These are phyloP conservation scores for Picus viridis DNA, from an alignment of 2,797 vertebrate species.

Conservation along the genomic window DNA sequence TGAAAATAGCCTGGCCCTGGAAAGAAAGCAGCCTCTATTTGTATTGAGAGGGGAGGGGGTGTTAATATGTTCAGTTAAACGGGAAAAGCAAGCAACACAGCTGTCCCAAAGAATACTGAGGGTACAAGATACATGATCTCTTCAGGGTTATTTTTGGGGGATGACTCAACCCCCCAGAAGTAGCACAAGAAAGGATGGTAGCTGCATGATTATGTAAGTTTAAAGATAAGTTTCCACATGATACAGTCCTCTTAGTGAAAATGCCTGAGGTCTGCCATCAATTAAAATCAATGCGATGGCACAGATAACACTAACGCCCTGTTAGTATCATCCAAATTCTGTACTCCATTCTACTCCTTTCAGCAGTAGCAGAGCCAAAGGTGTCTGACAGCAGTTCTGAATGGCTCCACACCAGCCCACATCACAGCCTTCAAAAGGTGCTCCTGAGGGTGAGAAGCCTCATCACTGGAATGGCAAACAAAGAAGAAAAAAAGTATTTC, in stretches of 20 bases:
- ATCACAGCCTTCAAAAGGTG: neutral
- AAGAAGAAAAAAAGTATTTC: neutral
- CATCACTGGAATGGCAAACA: neutral
- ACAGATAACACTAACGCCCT: neutral
- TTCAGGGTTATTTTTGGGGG: neutral
- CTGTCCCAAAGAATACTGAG: neutral
- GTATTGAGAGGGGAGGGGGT: neutral
- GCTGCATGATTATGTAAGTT: constrained; percentile 4
- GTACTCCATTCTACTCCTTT: neutral
- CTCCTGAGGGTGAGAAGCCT: neutral
- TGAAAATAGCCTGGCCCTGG: neutral
- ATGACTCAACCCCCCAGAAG: constrained; percentile 15
- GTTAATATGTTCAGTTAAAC: neutral
- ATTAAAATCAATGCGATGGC: neutral
- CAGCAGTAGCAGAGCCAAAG: neutral
- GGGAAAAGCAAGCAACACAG: neutral
- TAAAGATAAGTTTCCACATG: neutral
- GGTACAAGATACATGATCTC: neutral
- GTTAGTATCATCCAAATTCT: neutral
- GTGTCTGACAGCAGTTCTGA: neutral
- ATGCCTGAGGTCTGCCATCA: neutral
- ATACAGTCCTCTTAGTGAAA: neutral
- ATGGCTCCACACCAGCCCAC: neutral
- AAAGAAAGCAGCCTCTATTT: neutral
- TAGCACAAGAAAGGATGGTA: neutral